phyloP scores from a whole-genome alignment of 1,140 invertebrate species.

The Pinna nobilis region DNA sequence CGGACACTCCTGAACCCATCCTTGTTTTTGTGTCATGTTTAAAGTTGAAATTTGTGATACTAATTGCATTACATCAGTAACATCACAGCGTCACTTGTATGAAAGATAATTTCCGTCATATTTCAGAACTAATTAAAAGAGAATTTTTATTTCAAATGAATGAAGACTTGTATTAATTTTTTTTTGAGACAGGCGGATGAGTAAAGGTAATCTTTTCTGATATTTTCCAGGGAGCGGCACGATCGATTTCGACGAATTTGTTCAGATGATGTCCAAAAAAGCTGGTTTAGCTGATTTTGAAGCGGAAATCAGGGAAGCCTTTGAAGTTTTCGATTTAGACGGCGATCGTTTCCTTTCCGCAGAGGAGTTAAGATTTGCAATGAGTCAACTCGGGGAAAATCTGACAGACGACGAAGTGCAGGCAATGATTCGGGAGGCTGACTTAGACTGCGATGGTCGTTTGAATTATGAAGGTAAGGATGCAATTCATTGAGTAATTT shows the following conservation, averaged over 20 bases:
- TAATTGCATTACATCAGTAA: no score
- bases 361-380: conserved; percentile 78
- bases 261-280: conserved; percentile 49
- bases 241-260: conserved; percentile 55
- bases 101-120: no score
- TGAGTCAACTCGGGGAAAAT: conserved; percentile 94
- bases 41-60: no score
- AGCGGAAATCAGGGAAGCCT: conserved; percentile 94
- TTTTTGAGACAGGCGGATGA: not conserved
- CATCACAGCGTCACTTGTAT: no score
- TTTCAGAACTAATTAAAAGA: no score
- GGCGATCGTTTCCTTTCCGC: conserved; percentile 86
- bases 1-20: no score
- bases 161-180: no score
- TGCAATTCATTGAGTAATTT: no score
- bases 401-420: conserved; percentile 92
- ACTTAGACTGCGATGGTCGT: conserved; percentile 85
- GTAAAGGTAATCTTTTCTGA: not conserved
- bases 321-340: conserved; percentile 98
- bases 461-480: conserved; percentile 60
- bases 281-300: conserved; percentile 36
- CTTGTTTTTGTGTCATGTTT: no score
- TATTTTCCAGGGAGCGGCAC: conserved; percentile 70
- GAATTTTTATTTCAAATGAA: no score
- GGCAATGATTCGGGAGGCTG: conserved; percentile 94